Evolutionary conservation across 2,797 vertebrate genomes (phyloP).

Genomic region (Kryptopterus vitreolus): DNA sequence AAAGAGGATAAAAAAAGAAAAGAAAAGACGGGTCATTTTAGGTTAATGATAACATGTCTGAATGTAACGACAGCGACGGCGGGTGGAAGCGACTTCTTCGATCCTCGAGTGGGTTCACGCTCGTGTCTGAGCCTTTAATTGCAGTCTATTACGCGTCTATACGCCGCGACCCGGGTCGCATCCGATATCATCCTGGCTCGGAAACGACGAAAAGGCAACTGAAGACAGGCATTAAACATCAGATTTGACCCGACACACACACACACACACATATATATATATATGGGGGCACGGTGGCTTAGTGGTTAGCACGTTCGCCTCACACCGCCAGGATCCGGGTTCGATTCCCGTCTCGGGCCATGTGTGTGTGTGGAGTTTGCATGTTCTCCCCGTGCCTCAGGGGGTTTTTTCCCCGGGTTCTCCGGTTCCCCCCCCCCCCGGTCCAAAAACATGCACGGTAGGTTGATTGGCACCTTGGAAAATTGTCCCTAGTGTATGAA

Average conservation of each 20-base stretch:
- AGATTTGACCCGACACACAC: slow-evolving; percentile 38
- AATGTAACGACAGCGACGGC: not conserved
- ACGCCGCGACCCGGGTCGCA: not conserved
- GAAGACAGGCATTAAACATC: slow-evolving; percentile 40
- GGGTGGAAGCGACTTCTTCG: not conserved
- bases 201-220: slow-evolving; percentile 48
- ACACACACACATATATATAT: no score
- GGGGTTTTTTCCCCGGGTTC: no score
- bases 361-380: no score
- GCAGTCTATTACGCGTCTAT: slow-evolving; percentile 8
- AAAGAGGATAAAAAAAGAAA: not conserved
- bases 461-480: no score
- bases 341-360: no score
- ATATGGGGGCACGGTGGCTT: no score
- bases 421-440: no score
- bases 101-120: not conserved
- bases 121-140: slow-evolving; percentile 21
- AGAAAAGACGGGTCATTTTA: not conserved
- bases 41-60: slow-evolving; percentile 2
- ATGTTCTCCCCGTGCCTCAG: no score
- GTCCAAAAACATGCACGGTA: no score
- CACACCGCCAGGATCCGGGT: no score
- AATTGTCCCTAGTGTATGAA: no score
- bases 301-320: no score
- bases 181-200: slow-evolving; percentile 28